phyloP scores from a whole-genome alignment of 2,888 invertebrate species.

The Leptinotarsa rubiginosa region DNA sequence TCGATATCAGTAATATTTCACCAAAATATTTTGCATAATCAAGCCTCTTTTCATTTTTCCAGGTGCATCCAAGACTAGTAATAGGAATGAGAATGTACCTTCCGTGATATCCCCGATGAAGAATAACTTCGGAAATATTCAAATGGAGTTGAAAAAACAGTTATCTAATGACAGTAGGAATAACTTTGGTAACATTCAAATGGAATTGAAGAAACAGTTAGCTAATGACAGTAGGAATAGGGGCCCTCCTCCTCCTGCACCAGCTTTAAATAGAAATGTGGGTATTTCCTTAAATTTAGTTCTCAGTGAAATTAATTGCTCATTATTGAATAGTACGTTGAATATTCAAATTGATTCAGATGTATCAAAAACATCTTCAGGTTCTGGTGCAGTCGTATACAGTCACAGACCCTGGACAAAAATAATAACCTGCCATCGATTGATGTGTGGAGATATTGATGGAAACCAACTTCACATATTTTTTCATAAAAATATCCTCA shows the following conservation, averaged over 20 bases:
- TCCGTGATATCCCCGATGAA: slow-evolving; percentile 50
- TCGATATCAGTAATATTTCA: background rate
- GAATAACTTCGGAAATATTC: slow-evolving; percentile 59
- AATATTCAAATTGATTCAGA: too few species aligned
- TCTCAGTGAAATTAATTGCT: background rate
- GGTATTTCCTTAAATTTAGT: slow-evolving; percentile 39
- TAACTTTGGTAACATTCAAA: slow-evolving; percentile 60
- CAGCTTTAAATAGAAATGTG: slow-evolving; percentile 73
- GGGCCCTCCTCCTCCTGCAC: slow-evolving; percentile 85
- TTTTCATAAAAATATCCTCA: too few species aligned
- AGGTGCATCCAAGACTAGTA: slow-evolving; percentile 34
- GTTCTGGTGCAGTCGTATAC: too few species aligned
- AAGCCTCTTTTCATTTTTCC: slow-evolving; percentile 4
- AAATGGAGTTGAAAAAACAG: slow-evolving; percentile 63
- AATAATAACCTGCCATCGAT: too few species aligned
- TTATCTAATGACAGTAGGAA: slow-evolving; percentile 60
- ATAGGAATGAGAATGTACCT: slow-evolving; percentile 19
- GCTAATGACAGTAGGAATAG: slow-evolving; percentile 67
- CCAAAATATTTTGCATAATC: background rate
- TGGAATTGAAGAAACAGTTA: slow-evolving; percentile 63
- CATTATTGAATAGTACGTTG: too few species aligned
- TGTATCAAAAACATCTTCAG: too few species aligned
- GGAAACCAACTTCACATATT: too few species aligned
- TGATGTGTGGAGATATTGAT: too few species aligned
- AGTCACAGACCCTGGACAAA: too few species aligned